Conservation (phyloP, 2,888 invertebrate species). For the Lithophane ornitopus region DNA sequence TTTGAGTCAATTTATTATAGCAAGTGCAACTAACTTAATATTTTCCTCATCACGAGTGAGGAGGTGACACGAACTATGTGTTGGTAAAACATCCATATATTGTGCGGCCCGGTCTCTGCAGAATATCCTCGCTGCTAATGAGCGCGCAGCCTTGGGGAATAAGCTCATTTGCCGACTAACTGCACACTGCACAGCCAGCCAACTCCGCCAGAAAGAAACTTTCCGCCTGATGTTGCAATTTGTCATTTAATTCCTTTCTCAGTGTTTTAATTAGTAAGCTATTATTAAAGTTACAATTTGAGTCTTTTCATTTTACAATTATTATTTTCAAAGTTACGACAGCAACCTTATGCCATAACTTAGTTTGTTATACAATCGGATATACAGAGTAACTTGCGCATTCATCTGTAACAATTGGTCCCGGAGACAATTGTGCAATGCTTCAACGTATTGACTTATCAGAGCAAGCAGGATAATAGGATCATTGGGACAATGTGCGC, state of each 20-base stretch:
- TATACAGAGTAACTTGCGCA: slow-evolving; percentile 41
- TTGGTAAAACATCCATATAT: slow-evolving; percentile 71
- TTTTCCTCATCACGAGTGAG: slow-evolving; percentile 49
- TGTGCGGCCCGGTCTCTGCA: slow-evolving; percentile 68
- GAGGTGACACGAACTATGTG: slow-evolving; percentile 62
- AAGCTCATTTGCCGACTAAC: slow-evolving; percentile 84
- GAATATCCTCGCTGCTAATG: slow-evolving; percentile 80
- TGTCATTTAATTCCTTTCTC: slow-evolving; percentile 78
- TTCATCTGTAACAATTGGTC: slow-evolving; percentile 63
- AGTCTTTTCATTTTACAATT: slow-evolving; percentile 20
- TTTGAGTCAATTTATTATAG: slow-evolving; percentile 50
- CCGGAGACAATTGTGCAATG: slow-evolving; percentile 66
- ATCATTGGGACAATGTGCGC: slow-evolving; percentile 72
- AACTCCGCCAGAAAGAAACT: slow-evolving; percentile 79
- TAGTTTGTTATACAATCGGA: slow-evolving; percentile 12
- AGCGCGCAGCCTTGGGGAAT: slow-evolving; percentile 82
- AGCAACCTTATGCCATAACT: slow-evolving; percentile 17
- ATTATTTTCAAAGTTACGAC: not conserved
- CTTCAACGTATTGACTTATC: slow-evolving; percentile 71
- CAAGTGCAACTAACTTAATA: slow-evolving; percentile 61
- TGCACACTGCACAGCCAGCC: slow-evolving; percentile 78
- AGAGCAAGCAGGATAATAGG: slow-evolving; percentile 73
- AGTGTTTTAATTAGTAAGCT: slow-evolving; percentile 73
- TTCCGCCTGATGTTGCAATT: slow-evolving; percentile 78
- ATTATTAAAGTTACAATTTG: slow-evolving; percentile 31